Percentiles rank a stretch among this genome's conserved stretches.
Conservation (phyloP, 2,888 invertebrate species). For the Parelbella ahira region DNA sequence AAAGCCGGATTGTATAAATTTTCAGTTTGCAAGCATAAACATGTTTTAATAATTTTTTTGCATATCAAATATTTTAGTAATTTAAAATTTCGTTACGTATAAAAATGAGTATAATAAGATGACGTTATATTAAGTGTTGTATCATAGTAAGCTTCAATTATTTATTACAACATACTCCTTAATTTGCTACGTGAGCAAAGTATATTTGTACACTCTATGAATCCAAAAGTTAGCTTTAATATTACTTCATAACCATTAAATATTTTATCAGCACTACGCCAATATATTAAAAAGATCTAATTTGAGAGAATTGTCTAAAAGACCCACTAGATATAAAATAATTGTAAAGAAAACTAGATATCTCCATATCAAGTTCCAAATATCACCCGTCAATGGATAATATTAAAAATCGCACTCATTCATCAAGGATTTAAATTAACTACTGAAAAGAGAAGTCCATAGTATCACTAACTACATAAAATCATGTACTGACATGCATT, state of each 20-base stretch:
- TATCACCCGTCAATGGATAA: background rate
- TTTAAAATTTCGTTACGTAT: conserved; percentile 51
- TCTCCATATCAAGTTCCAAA: background rate
- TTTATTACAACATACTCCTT: conserved; percentile 56
- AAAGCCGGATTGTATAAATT: conserved; percentile 42
- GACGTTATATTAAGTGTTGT: conserved; percentile 39
- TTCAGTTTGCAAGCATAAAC: conserved; percentile 50
- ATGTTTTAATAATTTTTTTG: conserved; percentile 38
- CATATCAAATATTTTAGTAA: conserved; percentile 49
- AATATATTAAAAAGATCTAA: conserved; percentile 52
- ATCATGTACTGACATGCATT: conserved; percentile 44
- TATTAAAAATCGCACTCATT: conserved; percentile 4
- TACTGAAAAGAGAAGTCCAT: conserved; percentile 16
- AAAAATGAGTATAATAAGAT: conserved; percentile 64
- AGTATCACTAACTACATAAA: conserved; percentile 23
- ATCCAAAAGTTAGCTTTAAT: conserved; percentile 43
- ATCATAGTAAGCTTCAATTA: conserved; percentile 39
- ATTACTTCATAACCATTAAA: conserved; percentile 42
- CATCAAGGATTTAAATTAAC: conserved; percentile 19
- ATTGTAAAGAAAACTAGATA: conserved; percentile 7
- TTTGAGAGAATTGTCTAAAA: conserved; percentile 51
- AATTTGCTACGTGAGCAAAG: conserved; percentile 73
- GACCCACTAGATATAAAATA: conserved; percentile 55
- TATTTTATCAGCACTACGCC: conserved; percentile 46
- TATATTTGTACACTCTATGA: conserved; percentile 66